A percentile compares a stretch with the other conserved stretches of the same genome.
Evolutionary conservation across 2,888 invertebrate species (phyloP).

Genomic region (Zonitis immaculata): DNA sequence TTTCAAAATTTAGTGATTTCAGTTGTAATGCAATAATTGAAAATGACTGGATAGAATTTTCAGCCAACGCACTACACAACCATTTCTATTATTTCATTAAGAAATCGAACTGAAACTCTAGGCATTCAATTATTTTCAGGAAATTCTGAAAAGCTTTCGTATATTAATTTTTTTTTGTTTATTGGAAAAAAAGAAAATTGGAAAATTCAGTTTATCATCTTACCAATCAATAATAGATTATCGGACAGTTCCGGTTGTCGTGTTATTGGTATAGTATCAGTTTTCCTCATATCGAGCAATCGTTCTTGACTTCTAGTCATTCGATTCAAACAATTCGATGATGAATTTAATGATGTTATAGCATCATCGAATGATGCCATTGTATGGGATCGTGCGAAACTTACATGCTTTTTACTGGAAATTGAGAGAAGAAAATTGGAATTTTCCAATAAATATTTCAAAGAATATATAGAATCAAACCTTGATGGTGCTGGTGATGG

Average conservation of each 20-base stretch:
- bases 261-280: slow-evolving; percentile 48
- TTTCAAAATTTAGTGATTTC: too few species aligned
- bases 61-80: too few species aligned
- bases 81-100: too few species aligned
- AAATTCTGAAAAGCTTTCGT: too few species aligned
- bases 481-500: slow-evolving; percentile 10
- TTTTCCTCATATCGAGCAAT: slow-evolving; percentile 67
- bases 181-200: too few species aligned
- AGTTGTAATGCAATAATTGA: too few species aligned
- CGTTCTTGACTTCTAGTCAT: slow-evolving; percentile 62
- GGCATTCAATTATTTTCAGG: too few species aligned
- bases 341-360: slow-evolving; percentile 47
- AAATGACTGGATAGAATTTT: too few species aligned
- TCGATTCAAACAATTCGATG: slow-evolving; percentile 43
- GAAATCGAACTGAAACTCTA: too few species aligned
- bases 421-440: neutral
- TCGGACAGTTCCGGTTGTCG: slow-evolving; percentile 50
- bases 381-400: slow-evolving; percentile 84
- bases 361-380: slow-evolving; percentile 79
- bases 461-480: neutral
- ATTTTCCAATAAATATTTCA: neutral
- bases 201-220: slow-evolving; percentile 19
- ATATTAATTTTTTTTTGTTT: too few species aligned
- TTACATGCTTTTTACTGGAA: slow-evolving; percentile 80
- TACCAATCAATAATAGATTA: slow-evolving; percentile 57